These are phyloP conservation scores for Heliconius aoede DNA, from an alignment of 2,888 invertebrate species.

Conservation along the genomic window DNA sequence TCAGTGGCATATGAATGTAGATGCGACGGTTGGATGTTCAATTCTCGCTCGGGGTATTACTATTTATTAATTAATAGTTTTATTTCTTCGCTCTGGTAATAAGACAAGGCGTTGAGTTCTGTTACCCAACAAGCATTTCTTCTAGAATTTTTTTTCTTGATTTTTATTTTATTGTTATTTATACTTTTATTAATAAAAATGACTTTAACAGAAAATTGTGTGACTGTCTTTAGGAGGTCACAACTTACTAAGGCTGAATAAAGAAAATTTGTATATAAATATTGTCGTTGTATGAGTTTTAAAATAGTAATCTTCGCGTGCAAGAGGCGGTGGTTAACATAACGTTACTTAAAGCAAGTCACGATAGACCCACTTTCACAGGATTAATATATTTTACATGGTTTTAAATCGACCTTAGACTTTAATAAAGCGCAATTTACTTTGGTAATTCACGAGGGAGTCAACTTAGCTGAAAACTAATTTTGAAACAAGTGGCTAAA, in stretches of 20 bases:
- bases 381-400: conserved; percentile 19
- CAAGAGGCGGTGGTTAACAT: conserved; percentile 2
- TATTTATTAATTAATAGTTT: too few species aligned
- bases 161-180: too few species aligned
- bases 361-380: conserved; percentile 20
- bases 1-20: too few species aligned
- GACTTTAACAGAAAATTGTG: too few species aligned
- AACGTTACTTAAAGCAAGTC: conserved; percentile 4
- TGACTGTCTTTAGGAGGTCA: too few species aligned
- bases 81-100: too few species aligned
- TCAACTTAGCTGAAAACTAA: conserved; percentile 23
- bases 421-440: conserved; percentile 18
- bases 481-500: conserved; percentile 21
- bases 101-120: too few species aligned
- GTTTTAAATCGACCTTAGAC: conserved; percentile 14
- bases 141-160: too few species aligned
- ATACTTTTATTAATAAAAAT: too few species aligned
- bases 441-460: conserved; percentile 15
- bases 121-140: too few species aligned
- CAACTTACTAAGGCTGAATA: neutral
- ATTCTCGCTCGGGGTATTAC: too few species aligned
- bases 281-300: neutral
- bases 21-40: too few species aligned
- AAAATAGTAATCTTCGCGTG: conserved; percentile 20
- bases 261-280: neutral